phyloP scores from a whole-genome alignment of 2,113 vertebrate species.

The Gasterosteus aculeatus region DNA sequence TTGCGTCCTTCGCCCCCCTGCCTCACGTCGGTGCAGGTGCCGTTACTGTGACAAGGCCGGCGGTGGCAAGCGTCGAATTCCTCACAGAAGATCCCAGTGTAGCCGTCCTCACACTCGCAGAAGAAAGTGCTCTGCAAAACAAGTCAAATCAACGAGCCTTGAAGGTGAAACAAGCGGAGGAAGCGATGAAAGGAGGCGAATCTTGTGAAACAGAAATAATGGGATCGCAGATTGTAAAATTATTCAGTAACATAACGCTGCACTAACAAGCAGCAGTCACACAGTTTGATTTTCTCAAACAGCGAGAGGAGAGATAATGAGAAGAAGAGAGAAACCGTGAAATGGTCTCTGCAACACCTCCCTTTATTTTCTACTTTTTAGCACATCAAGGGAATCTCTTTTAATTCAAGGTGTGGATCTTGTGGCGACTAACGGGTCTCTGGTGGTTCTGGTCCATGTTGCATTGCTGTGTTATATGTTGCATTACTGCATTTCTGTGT shows the following conservation, averaged over 20 bases:
- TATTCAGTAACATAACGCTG: slow-evolving; percentile 24
- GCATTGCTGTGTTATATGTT: too few species aligned
- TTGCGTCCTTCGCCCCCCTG: slow-evolving; percentile 87
- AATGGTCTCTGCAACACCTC: slow-evolving; percentile 1
- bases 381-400: neutral
- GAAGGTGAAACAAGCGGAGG: neutral
- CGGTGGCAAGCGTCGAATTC: slow-evolving; percentile 92
- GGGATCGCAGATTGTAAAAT: slow-evolving; percentile 20
- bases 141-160: neutral
- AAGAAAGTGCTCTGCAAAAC: slow-evolving; percentile 88
- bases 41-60: slow-evolving; percentile 89
- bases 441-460: neutral
- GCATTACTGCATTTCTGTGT: too few species aligned
- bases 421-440: neutral
- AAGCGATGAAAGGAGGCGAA: neutral
- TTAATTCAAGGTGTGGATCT: neutral
- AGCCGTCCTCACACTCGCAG: slow-evolving; percentile 88
- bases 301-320: neutral
- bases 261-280: slow-evolving; percentile 14
- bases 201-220: slow-evolving; percentile 28
- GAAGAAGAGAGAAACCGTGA: slow-evolving; percentile 1
- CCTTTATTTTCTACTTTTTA: neutral
- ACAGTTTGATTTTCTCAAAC: slow-evolving; percentile 18
- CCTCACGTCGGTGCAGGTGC: slow-evolving; percentile 84
- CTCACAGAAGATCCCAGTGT: slow-evolving; percentile 89